A percentile compares a stretch with the other conserved stretches of the same genome.
Conservation (phyloP, 2,888 invertebrate genomes). For the Ormyrus nitidulus region DNA sequence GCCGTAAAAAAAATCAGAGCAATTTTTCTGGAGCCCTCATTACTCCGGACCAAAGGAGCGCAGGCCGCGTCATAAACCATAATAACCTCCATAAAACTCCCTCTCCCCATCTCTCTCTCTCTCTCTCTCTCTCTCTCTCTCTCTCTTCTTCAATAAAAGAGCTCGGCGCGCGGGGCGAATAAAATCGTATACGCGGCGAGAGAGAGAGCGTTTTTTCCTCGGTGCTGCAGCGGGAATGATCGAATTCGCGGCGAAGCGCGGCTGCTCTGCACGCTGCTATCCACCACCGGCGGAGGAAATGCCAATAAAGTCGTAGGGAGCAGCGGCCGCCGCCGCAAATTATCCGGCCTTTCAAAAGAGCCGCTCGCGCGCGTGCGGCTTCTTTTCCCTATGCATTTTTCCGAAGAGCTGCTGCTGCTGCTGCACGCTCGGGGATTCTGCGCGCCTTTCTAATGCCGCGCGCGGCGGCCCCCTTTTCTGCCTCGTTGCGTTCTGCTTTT, state of each 20-base stretch:
- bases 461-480: background rate
- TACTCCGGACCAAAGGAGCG: no score
- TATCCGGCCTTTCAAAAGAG: conserved; percentile 53
- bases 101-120: background rate
- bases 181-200: background rate
- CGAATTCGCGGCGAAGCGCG: no score
- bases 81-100: background rate
- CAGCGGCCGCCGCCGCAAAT: conserved; percentile 58
- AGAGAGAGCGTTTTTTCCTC: background rate
- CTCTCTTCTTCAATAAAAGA: background rate
- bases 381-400: background rate
- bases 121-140: background rate
- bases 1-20: no score
- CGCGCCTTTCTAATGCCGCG: background rate
- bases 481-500: no score
- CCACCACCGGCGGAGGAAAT: background rate
- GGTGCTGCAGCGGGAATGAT: background rate
- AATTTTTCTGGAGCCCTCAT: no score
- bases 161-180: background rate
- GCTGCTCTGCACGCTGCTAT: no score
- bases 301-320: conserved; percentile 58
- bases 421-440: background rate
- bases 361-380: conserved; percentile 1
- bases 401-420: background rate
- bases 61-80: background rate